Conservation (phyloP, 1,140 invertebrate species). For the Drosophila tsacasi region DNA sequence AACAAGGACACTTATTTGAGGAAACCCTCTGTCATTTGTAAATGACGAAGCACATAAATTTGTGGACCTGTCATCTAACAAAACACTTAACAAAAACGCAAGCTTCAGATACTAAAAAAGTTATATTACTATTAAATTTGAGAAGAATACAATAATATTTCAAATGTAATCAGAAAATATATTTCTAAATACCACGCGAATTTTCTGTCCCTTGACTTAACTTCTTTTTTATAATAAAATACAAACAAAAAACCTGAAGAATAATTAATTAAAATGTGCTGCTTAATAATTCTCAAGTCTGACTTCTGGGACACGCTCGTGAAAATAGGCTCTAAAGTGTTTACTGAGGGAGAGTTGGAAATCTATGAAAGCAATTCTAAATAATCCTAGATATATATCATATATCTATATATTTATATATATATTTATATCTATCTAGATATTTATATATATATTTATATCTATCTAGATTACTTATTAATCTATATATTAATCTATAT, state of each 20-base stretch:
- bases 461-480: background rate
- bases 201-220: no score
- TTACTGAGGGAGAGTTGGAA: background rate
- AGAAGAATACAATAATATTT: background rate
- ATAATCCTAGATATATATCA: no score
- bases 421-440: no score
- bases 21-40: background rate
- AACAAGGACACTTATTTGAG: background rate
- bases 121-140: background rate
- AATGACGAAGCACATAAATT: background rate
- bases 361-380: no score
- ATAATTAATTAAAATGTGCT: background rate
- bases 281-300: background rate
- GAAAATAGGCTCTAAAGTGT: background rate
- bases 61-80: background rate
- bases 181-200: no score
- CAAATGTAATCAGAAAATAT: no score
- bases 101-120: background rate
- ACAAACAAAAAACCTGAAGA: no score
- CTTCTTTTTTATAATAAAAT: no score
- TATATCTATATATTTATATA: no score
- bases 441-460: background rate
- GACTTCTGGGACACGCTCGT: background rate
- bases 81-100: background rate
- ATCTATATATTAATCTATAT: no score